A percentile compares a stretch with the other conserved stretches of the same genome.
Evolutionary conservation across 2,113 vertebrate genomes (phyloP).

Genomic region (Dinomys branickii): DNA sequence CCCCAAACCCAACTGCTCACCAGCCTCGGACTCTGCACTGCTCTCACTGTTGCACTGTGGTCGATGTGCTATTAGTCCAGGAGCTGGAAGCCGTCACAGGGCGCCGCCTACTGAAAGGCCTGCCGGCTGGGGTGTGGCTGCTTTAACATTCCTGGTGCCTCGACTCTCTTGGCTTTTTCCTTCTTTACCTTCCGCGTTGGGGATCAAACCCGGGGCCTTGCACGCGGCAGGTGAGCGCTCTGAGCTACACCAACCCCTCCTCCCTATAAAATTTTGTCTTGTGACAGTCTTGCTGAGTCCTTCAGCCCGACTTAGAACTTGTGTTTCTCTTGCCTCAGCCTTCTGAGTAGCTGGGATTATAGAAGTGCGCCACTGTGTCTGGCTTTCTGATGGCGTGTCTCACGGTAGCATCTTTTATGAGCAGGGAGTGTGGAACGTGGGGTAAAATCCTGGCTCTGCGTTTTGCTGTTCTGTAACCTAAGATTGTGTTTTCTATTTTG

Average conservation of each 20-base stretch:
- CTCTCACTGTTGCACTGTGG: accelerated
- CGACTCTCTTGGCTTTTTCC: not conserved
- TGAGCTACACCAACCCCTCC: not conserved
- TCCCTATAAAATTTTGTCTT: not conserved
- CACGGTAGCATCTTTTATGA: not conserved
- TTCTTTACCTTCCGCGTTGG: not conserved
- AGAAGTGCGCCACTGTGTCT: not conserved
- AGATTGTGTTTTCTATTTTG: not conserved
- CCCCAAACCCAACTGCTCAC: not conserved
- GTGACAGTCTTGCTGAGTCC: not conserved
- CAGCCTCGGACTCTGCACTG: not conserved
- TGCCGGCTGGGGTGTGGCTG: not conserved
- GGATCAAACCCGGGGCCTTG: not conserved
- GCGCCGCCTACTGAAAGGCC: not conserved
- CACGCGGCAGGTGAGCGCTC: not conserved
- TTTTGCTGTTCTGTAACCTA: not conserved
- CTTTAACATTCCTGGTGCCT: not conserved
- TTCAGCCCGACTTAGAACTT: not conserved
- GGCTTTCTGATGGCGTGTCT: not conserved
- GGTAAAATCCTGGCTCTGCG: not conserved
- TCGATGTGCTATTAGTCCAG: not conserved
- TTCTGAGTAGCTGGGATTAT: not conserved
- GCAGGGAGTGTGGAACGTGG: not conserved
- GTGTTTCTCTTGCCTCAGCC: not conserved
- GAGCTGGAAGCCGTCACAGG: not conserved